Conservation (phyloP, 2,113 vertebrate species). For the Varanus salvator region DNA sequence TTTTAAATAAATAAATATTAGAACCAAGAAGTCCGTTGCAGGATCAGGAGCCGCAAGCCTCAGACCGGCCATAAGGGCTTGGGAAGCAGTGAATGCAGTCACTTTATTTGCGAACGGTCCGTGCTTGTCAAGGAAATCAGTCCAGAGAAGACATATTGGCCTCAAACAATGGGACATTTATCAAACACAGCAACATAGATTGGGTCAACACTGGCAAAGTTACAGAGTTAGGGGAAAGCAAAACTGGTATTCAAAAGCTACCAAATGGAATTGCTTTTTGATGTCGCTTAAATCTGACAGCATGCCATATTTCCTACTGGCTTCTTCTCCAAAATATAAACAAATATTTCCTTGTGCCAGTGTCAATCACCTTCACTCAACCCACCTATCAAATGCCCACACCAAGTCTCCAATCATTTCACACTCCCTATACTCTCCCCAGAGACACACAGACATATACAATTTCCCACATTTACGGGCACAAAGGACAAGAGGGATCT, state of each 20-base stretch:
- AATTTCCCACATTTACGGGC: neutral
- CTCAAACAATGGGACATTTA: neutral
- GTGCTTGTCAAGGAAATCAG: neutral
- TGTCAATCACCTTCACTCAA: neutral
- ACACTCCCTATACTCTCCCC: neutral
- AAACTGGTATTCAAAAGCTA: neutral
- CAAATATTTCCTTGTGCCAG: neutral
- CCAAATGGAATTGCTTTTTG: neutral
- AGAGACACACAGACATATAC: neutral
- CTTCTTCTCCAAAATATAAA: neutral
- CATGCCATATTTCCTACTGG: neutral
- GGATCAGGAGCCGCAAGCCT: neutral
- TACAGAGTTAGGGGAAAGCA: neutral
- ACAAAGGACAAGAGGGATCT: neutral
- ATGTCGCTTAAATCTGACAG: neutral
- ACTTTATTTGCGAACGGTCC: neutral
- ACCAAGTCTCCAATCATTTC: neutral
- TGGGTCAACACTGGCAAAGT: accelerated
- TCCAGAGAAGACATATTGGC: neutral
- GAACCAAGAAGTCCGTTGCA: neutral
- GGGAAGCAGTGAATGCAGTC: neutral
- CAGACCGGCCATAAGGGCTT: neutral
- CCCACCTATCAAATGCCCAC: accelerated
- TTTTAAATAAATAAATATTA: neutral
- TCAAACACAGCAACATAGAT: neutral